These are phyloP conservation scores for Crypturellus undulatus DNA, from an alignment of 2,113 vertebrate species.

Conservation along the genomic window DNA sequence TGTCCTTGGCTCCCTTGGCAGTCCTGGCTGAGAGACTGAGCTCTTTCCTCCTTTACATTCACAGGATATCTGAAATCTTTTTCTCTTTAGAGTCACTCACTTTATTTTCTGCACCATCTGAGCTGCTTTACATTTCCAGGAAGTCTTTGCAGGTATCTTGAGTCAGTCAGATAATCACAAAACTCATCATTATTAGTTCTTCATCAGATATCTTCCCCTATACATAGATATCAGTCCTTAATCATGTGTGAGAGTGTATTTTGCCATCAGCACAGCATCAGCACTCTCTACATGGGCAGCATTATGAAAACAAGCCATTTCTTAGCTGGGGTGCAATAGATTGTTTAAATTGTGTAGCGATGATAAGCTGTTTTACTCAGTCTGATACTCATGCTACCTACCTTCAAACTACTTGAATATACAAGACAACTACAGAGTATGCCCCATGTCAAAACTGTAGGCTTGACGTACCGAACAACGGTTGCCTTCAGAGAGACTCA, in stretches of 20 bases:
- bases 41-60: not conserved
- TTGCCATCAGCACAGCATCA: slow-evolving; percentile 14
- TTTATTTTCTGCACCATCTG: not conserved
- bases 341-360: not conserved
- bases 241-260: not conserved
- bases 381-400: not conserved
- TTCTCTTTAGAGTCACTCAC: not conserved
- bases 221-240: slow-evolving; percentile 24
- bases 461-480: rapidly evolving
- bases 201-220: slow-evolving; percentile 46
- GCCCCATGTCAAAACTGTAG: not conserved
- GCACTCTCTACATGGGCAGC: not conserved
- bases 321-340: not conserved
- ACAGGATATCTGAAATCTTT: not conserved
- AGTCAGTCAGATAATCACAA: slow-evolving; percentile 51
- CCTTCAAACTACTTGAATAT: not conserved
- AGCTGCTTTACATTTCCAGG: slow-evolving; percentile 12
- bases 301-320: not conserved
- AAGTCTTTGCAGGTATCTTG: not conserved
- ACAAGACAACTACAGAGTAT: not conserved
- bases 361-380: not conserved
- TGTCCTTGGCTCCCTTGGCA: not conserved
- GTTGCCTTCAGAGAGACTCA: not conserved
- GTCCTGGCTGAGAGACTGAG: not conserved
- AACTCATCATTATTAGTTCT: slow-evolving; percentile 45